Evolutionary conservation across 2,888 invertebrate species (phyloP).

Genomic region (Pseudococcus viburni): DNA sequence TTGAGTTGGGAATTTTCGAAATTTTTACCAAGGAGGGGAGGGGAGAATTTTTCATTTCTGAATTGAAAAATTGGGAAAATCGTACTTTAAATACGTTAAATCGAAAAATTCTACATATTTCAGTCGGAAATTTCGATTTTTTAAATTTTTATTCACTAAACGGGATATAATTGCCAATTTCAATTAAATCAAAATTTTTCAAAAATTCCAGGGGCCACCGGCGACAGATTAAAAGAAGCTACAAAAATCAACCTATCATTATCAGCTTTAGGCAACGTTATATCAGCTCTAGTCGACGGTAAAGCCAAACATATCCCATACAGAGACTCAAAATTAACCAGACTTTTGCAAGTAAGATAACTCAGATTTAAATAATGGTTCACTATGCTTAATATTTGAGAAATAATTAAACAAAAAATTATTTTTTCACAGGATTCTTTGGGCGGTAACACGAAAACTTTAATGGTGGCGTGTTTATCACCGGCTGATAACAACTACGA

Average conservation of each 20-base stretch:
- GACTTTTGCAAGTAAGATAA: slow-evolving; percentile 78
- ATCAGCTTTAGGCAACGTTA: slow-evolving; percentile 90
- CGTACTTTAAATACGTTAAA: too few species aligned
- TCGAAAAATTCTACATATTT: too few species aligned
- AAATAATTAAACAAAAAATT: not conserved
- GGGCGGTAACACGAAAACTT: slow-evolving; percentile 89
- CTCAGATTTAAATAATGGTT: too few species aligned
- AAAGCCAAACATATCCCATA: slow-evolving; percentile 86
- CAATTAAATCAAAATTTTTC: not conserved
- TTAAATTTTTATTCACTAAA: too few species aligned
- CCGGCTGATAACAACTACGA: slow-evolving; percentile 88
- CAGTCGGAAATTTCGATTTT: too few species aligned
- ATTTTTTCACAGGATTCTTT: slow-evolving; percentile 77
- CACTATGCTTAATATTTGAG: not conserved
- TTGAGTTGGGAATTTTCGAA: too few species aligned
- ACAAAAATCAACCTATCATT: slow-evolving; percentile 91
- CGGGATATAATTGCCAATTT: not conserved
- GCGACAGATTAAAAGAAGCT: slow-evolving; percentile 88
- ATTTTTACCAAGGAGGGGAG: too few species aligned
- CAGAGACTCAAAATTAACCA: slow-evolving; percentile 88
- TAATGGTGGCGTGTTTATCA: slow-evolving; percentile 90
- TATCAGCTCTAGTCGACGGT: slow-evolving; percentile 87
- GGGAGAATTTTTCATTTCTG: too few species aligned
- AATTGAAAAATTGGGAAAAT: too few species aligned
- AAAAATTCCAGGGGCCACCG: slow-evolving; percentile 80